Conservation (phyloP, 1,140 invertebrate species). For the Conopomorpha cramerella region DNA sequence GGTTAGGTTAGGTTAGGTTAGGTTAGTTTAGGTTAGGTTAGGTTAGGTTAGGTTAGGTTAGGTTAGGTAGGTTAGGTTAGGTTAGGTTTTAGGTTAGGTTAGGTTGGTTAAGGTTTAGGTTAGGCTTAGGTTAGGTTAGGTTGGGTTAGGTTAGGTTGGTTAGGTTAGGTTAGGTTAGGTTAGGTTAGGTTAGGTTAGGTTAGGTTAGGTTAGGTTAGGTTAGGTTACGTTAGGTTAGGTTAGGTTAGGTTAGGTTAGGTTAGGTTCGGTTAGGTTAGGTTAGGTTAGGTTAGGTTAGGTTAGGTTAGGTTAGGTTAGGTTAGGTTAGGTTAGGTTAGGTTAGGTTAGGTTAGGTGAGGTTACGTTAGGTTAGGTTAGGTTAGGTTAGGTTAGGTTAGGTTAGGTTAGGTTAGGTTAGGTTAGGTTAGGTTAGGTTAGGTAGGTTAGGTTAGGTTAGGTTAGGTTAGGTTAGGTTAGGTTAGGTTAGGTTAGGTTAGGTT, state of each 20-base stretch:
- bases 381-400: not conserved
- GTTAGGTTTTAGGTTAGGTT: not conserved
- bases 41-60: not conserved
- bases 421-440: not conserved
- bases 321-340: not conserved
- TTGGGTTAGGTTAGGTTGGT: not conserved
- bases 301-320: not conserved
- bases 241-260: not conserved
- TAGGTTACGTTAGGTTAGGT: not conserved
- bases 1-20: not conserved
- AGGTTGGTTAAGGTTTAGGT: not conserved
- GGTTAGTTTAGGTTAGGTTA: not conserved
- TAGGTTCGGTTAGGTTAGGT: not conserved
- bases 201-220: not conserved
- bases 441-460: not conserved
- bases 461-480: not conserved
- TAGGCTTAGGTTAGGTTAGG: not conserved
- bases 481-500: not conserved
- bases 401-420: not conserved
- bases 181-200: not conserved
- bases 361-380: not conserved
- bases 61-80: not conserved
- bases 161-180: not conserved
- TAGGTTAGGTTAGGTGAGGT: not conserved
- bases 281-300: not conserved